Evolutionary conservation across 92 coral and sea anemone species (phyloP).

Genomic region (Pocillopora meandrina): DNA sequence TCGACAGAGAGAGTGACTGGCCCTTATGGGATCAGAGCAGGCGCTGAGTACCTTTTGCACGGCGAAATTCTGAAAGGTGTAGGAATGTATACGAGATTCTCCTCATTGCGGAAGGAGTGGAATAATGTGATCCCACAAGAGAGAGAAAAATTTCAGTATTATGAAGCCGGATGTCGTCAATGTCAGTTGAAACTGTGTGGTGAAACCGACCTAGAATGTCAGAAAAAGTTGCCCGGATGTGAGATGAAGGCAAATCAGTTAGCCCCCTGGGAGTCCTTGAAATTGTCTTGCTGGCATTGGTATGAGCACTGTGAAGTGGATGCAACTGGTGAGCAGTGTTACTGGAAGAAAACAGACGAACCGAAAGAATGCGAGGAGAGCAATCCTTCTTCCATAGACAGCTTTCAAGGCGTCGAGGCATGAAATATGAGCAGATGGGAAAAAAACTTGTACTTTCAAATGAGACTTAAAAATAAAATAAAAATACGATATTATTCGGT

Average conservation of each 20-base stretch:
- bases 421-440: background rate
- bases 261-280: background rate
- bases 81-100: constrained; percentile 15
- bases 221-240: constrained; percentile 22
- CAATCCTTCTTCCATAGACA: background rate
- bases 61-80: constrained; percentile 15
- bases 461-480: background rate
- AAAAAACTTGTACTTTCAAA: background rate
- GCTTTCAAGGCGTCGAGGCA: background rate
- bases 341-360: constrained; percentile 14
- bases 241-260: background rate
- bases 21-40: constrained; percentile 5
- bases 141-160: constrained; percentile 24
- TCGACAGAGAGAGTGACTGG: background rate
- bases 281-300: constrained; percentile 20
- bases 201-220: background rate
- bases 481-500: too few species aligned
- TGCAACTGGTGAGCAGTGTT: constrained; percentile 30
- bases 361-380: constrained; percentile 6
- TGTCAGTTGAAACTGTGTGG: constrained; percentile 3
- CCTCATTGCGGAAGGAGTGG: constrained; percentile 15
- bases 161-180: constrained; percentile 27
- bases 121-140: constrained; percentile 7
- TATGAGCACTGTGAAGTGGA: constrained; percentile 30
- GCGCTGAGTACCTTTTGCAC: constrained; percentile 6